Evolutionary conservation across 2,888 invertebrate species (phyloP).

Genomic region (Molanna angustata): DNA sequence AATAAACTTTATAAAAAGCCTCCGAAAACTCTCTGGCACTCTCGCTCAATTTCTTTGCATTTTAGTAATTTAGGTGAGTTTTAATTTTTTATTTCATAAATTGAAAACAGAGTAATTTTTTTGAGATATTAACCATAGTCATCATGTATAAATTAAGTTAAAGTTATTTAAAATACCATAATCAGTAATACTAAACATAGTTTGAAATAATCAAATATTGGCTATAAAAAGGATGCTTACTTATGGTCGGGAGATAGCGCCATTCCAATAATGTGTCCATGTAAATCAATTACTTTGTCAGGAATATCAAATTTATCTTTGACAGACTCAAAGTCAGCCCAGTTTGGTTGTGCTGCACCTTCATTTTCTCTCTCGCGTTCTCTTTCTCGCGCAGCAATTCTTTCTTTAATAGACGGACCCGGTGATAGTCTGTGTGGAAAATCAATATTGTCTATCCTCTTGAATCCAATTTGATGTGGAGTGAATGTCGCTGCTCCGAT

Average conservation of each 20-base stretch:
- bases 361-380: constrained; percentile 48
- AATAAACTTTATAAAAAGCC: no score
- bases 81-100: no score
- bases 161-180: no score
- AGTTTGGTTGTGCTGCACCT: constrained; percentile 54
- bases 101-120: no score
- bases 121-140: no score
- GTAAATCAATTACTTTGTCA: constrained; percentile 78
- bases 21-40: no score
- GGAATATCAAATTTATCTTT: constrained; percentile 69
- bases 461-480: constrained; percentile 79
- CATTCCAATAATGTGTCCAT: constrained; percentile 87
- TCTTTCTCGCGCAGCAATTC: constrained; percentile 58
- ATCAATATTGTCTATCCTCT: constrained; percentile 65
- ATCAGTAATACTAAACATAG: no score
- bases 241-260: constrained; percentile 79
- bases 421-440: constrained; percentile 68
- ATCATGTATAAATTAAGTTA: no score
- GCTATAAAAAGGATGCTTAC: constrained; percentile 37
- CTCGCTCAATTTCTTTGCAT: no score
- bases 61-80: no score
- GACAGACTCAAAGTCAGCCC: constrained; percentile 66
- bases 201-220: no score
- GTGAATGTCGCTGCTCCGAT: constrained; percentile 81
- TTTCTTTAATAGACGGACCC: constrained; percentile 65